These are phyloP conservation scores for Camarhynchus parvulus DNA, from an alignment of 2,113 vertebrate genomes.

Conservation along the genomic window DNA sequence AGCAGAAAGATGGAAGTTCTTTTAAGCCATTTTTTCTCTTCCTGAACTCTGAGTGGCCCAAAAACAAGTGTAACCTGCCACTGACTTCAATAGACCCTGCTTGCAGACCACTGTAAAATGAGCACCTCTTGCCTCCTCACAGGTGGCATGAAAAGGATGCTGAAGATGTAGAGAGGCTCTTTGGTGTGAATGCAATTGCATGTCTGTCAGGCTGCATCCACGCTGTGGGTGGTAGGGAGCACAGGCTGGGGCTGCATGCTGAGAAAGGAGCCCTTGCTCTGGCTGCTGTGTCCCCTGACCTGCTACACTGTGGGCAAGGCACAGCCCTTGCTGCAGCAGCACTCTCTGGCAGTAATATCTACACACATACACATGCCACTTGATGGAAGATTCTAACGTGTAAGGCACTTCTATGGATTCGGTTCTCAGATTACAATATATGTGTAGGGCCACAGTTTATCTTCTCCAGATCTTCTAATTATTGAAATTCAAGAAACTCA, in stretches of 20 bases:
- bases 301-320: not conserved
- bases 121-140: not conserved
- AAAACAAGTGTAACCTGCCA: not conserved
- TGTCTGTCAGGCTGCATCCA: fast-evolving
- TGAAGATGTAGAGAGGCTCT: not conserved
- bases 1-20: not conserved
- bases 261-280: not conserved
- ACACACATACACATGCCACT: not conserved
- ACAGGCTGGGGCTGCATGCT: not conserved
- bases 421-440: not conserved
- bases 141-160: not conserved
- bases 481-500: not conserved
- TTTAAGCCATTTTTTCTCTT: not conserved
- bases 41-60: not conserved
- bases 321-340: not conserved
- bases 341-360: not conserved
- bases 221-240: not conserved
- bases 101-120: not conserved
- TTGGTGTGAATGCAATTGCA: not conserved
- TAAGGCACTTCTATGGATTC: not conserved
- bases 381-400: not conserved
- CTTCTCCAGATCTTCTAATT: not conserved
- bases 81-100: not conserved
- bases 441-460: not conserved
- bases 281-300: not conserved